Evolutionary conservation across 2,888 invertebrate species (phyloP).

Genomic region (Watsonalla binaria): DNA sequence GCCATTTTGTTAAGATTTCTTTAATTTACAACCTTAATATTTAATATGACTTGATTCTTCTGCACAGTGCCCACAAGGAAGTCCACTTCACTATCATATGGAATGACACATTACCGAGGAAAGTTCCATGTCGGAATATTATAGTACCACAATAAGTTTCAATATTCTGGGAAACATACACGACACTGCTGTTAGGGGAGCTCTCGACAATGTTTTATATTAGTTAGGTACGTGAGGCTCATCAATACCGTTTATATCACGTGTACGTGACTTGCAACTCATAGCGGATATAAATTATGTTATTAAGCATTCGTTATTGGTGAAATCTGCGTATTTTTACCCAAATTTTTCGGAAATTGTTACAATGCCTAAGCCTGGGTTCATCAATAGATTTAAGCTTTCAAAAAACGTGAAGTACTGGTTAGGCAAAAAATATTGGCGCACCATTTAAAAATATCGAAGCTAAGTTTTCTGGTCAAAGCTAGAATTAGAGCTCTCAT

Average conservation of each 20-base stretch:
- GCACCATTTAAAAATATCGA: no score
- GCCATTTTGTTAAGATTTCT: no score
- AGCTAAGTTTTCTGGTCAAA: no score
- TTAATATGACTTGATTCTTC: no score
- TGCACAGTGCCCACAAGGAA: no score
- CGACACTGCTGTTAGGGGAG: slow-evolving; percentile 16
- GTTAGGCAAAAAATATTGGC: no score
- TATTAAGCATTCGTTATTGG: no score
- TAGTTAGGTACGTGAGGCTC: slow-evolving; percentile 55
- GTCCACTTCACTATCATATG: neutral
- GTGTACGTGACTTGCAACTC: slow-evolving; percentile 28
- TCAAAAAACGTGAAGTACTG: no score
- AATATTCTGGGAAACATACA: slow-evolving; percentile 45
- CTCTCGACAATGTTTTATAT: slow-evolving; percentile 56
- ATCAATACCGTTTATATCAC: slow-evolving; percentile 44
- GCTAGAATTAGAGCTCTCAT: no score
- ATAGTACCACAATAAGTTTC: slow-evolving; percentile 25
- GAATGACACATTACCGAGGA: neutral
- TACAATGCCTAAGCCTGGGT: neutral
- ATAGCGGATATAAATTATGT: slow-evolving; percentile 6
- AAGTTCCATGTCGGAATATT: slow-evolving; percentile 5
- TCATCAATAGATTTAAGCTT: no score
- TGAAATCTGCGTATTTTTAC: no score
- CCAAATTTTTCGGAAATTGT: neutral
- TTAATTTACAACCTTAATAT: no score